A percentile compares a stretch with the other conserved stretches of the same genome.
Conservation (phyloP, 2,797 vertebrate species). For the Meriones psammophilus region DNA sequence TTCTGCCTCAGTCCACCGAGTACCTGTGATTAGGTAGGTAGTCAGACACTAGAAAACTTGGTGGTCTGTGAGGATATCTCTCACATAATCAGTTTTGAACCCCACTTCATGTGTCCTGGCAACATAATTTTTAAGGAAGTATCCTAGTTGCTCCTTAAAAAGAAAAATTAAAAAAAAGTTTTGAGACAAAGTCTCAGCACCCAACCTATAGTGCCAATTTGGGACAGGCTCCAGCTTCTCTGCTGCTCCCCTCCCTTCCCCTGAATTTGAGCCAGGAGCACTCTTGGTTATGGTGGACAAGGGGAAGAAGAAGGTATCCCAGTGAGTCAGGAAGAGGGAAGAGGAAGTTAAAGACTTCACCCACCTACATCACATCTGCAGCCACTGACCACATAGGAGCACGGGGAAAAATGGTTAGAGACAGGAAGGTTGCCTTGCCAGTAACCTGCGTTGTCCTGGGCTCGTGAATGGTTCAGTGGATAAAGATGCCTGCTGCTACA, state of each 20-base stretch:
- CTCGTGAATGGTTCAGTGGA: neutral
- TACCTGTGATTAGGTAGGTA: neutral
- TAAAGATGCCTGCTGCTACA: neutral
- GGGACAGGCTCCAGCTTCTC: neutral
- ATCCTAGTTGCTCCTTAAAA: neutral
- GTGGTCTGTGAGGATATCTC: neutral
- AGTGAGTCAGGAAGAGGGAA: neutral
- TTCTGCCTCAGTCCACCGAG: neutral
- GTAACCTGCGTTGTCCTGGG: neutral
- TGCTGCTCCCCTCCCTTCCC: neutral
- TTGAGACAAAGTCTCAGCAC: neutral
- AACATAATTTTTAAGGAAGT: neutral
- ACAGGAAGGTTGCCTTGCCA: neutral
- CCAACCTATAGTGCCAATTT: too few relatives aligned
- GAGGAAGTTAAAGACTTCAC: neutral
- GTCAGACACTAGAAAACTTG: neutral
- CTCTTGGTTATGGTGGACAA: too few relatives aligned
- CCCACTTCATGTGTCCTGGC: neutral
- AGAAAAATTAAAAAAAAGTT: neutral
- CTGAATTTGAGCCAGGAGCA: neutral
- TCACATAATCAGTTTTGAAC: neutral
- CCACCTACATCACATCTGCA: neutral
- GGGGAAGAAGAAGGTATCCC: neutral
- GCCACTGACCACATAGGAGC: neutral
- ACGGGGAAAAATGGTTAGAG: neutral